A percentile compares a stretch with the other conserved stretches of the same genome.
Conservation (phyloP, 2,113 vertebrate genomes). For the Brachypodius melanocephalos region DNA sequence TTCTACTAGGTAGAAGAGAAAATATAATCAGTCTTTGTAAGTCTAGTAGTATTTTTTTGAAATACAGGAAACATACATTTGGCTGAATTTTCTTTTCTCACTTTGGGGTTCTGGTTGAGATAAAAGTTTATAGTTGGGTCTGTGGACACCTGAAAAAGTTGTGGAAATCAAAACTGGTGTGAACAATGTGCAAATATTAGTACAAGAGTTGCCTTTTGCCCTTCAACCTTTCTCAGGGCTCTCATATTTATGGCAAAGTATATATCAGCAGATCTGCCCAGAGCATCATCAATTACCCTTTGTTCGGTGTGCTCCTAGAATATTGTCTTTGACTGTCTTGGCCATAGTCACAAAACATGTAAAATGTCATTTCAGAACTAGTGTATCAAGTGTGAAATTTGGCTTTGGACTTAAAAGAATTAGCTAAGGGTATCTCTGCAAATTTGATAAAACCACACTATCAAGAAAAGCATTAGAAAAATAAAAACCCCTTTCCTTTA, state of each 20-base stretch:
- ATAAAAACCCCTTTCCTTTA: not conserved
- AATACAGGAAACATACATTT: not conserved
- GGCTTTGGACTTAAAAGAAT: not conserved
- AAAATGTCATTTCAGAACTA: not conserved
- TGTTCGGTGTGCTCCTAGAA: not conserved
- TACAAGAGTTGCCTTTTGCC: not conserved
- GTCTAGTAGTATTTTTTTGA: not conserved
- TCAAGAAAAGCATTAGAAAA: not conserved
- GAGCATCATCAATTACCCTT: not conserved
- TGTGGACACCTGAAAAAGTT: not conserved
- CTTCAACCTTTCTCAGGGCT: not conserved
- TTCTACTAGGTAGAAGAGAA: not conserved
- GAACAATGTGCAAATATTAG: not conserved
- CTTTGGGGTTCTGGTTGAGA: not conserved
- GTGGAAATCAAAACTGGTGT: not conserved
- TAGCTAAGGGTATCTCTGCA: not conserved
- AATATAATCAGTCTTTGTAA: not conserved
- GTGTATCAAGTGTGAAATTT: not conserved
- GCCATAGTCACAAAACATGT: not conserved
- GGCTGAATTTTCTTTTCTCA: not conserved
- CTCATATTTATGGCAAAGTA: not conserved
- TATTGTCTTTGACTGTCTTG: not conserved
- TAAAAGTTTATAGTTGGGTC: not conserved
- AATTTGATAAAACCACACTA: not conserved
- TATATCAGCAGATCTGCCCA: not conserved